Conservation (phyloP, 2,113 vertebrate genomes). For the Picathartes gymnocephalus region DNA sequence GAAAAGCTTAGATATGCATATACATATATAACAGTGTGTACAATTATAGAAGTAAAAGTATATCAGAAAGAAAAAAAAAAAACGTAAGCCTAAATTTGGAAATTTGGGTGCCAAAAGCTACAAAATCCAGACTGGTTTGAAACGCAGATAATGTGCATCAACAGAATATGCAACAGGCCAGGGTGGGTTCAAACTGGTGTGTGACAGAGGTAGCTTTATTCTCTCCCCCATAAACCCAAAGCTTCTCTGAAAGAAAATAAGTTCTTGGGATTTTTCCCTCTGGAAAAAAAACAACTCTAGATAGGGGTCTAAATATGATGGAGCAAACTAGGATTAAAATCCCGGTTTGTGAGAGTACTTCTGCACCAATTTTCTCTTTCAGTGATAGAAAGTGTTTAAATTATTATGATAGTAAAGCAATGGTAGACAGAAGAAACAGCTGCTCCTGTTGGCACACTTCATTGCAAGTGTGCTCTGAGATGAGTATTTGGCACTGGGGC, state of each 20-base stretch:
- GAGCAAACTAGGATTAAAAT: background rate
- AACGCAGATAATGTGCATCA: background rate
- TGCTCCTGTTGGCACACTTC: background rate
- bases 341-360: background rate
- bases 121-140: background rate
- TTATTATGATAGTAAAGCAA: background rate
- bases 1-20: no score
- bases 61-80: background rate
- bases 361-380: background rate
- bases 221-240: background rate
- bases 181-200: rapidly evolving
- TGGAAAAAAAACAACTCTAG: background rate
- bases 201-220: background rate
- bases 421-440: background rate
- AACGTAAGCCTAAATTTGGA: background rate
- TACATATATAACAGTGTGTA: background rate
- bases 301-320: rapidly evolving
- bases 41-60: background rate
- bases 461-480: background rate
- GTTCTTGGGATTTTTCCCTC: rapidly evolving
- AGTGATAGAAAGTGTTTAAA: background rate
- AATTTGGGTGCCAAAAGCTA: background rate
- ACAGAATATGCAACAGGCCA: background rate
- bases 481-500: background rate
- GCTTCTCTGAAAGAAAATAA: background rate